Percentiles rank a stretch among this genome's conserved stretches.
phyloP scores from a whole-genome alignment of 2,888 invertebrate genomes.

The Mesorhabditis belari region DNA sequence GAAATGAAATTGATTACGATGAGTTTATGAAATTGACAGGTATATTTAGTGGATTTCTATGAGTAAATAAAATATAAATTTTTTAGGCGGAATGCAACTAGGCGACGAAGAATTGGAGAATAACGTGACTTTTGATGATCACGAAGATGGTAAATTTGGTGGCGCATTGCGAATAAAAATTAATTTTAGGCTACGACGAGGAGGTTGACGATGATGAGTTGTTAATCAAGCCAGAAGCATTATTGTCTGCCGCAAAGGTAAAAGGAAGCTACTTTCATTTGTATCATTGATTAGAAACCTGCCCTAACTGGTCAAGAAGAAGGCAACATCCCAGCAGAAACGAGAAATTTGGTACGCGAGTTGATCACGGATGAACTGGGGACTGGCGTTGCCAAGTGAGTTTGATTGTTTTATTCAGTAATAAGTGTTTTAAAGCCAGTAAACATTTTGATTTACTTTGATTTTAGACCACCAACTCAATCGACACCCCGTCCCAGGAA shows the following conservation, averaged over 20 bases:
- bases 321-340: not conserved
- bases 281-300: not conserved
- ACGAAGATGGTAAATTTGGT: not conserved
- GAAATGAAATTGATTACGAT: constrained; percentile 25
- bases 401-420: not conserved
- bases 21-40: constrained; percentile 34
- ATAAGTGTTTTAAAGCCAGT: too few relatives aligned
- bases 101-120: constrained; percentile 1
- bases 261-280: too few relatives aligned
- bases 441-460: too few relatives aligned
- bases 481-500: not conserved
- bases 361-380: not conserved
- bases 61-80: not conserved
- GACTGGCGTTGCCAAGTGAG: not conserved
- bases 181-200: not conserved
- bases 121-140: not conserved
- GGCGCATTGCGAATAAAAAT: not conserved
- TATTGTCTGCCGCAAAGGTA: too few relatives aligned
- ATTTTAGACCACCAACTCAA: too few relatives aligned
- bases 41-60: too few relatives aligned
- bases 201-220: constrained; percentile 5
- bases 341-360: not conserved
- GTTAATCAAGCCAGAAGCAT: not conserved
- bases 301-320: not conserved
- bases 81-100: too few relatives aligned